Percentiles rank a stretch among this genome's conserved stretches.
These are phyloP conservation scores for Poecilia picta DNA, from an alignment of 2,797 vertebrate species.

Conservation along the genomic window DNA sequence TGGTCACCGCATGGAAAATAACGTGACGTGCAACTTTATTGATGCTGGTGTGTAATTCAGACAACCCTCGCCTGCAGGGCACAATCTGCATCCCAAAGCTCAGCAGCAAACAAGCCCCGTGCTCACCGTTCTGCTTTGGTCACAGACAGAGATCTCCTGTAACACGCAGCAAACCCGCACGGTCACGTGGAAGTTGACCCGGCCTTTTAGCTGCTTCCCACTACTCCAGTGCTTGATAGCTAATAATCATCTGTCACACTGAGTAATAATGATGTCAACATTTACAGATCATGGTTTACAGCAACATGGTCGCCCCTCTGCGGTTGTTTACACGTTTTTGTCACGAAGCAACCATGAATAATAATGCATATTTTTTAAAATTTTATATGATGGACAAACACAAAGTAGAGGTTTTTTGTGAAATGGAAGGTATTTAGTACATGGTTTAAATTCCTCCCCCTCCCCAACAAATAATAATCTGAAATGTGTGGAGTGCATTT, in stretches of 20 bases:
- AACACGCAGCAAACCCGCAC: slow-evolving; percentile 9
- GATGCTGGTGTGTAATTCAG: slow-evolving; percentile 64
- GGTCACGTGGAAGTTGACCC: neutral
- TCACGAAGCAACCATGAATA: neutral
- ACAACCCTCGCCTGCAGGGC: slow-evolving; percentile 53
- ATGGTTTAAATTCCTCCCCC: neutral
- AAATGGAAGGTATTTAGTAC: neutral
- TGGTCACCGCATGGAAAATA: slow-evolving; percentile 63
- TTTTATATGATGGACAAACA: neutral
- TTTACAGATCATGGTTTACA: neutral
- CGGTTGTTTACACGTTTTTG: neutral
- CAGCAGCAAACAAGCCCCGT: slow-evolving; percentile 23
- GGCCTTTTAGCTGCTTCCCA: neutral
- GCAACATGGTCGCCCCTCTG: neutral
- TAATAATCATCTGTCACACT: no score
- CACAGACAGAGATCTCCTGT: slow-evolving; percentile 24
- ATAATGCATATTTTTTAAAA: neutral
- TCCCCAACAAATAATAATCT: neutral
- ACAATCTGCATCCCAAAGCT: slow-evolving; percentile 41
- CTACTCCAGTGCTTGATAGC: neutral
- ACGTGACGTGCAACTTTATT: slow-evolving; percentile 66
- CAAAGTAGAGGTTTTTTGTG: neutral
- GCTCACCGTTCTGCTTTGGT: slow-evolving; percentile 28
- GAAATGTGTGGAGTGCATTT: neutral
- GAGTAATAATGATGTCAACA: neutral